Percentiles rank a stretch among this genome's conserved stretches.
These are phyloP conservation scores for Coranthus polyacanthus DNA, from an alignment of 2,797 vertebrate genomes.

Conservation along the genomic window DNA sequence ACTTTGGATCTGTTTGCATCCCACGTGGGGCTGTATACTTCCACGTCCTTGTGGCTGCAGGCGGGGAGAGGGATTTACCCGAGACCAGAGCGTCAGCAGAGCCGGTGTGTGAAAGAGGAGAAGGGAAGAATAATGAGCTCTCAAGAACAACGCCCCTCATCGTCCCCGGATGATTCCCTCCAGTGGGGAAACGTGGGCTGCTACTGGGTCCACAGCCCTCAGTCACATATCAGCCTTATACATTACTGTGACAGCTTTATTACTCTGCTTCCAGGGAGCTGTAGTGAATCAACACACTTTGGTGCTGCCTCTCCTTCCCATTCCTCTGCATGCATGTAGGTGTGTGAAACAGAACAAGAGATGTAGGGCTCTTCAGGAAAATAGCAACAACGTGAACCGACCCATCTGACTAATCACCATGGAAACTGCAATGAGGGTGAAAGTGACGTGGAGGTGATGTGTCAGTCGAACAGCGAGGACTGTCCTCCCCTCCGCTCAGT, in stretches of 20 bases:
- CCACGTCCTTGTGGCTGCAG: too few relatives aligned
- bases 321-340: constrained; percentile 47
- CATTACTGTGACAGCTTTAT: constrained; percentile 77
- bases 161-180: constrained; percentile 25
- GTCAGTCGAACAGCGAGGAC: constrained; percentile 38
- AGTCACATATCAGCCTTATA: constrained; percentile 55
- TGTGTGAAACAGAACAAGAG: constrained; percentile 60
- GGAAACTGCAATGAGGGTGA: constrained; percentile 71
- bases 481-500: constrained; percentile 9
- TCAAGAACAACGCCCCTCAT: constrained; percentile 25
- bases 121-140: constrained; percentile 37
- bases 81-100: too few relatives aligned
- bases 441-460: constrained; percentile 58
- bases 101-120: constrained; percentile 10
- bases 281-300: constrained; percentile 44
- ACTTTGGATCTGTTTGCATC: too few relatives aligned
- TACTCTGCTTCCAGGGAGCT: constrained; percentile 51
- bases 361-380: constrained; percentile 58
- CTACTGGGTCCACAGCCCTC: constrained; percentile 26
- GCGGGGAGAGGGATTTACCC: too few relatives aligned
- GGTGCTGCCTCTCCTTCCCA: constrained; percentile 39
- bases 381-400: constrained; percentile 46
- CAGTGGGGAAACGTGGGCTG: constrained; percentile 23
- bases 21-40: too few relatives aligned
- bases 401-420: constrained; percentile 71